Evolutionary conservation across 2,888 invertebrate genomes (phyloP), one percentile per base, ranked within the genome.

Genomic region (Lumbricus terrestris): DNA sequence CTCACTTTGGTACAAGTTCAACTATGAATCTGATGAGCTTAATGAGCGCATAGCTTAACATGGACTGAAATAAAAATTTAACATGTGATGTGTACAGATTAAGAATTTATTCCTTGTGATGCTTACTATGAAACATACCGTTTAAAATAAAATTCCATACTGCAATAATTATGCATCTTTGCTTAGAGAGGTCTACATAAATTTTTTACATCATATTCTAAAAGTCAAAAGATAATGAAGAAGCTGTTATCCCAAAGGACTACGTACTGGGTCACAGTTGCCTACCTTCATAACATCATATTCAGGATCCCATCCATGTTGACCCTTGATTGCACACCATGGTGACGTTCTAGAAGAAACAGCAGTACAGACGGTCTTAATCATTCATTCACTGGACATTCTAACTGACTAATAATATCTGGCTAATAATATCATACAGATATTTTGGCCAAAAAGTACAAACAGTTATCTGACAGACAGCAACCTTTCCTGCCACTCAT

Each of bases 241-340:
- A 18, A 47, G 23, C 47, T 15, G 20, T 47, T 47, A 20, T 47
- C 18, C 18, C 20, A 18, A 54, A 54, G 29, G 29, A 54, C 54
- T 54, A 54, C 23, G 54, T 4, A 29, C 13, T n/a, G n/a, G 69
- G 29, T 69, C 11, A 69, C 69, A 16, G 69, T n/a, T n/a, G 38
- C 54, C 42, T 33, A 92, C 92, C 91, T 92, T 88, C 92, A 92
- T 91, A 33, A 88, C 69, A n/a, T 92, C 90, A 89, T 85, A 90
- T 1, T 82, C 38, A n/a, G 92, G 91, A 90, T 92, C 92, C 91
- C 91, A 92, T 20, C 92, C 92, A 90, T 92, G 92, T 18, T 91
- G 89, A 20, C 92, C 92, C 35, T 89, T 90, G 29, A 91, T 90
- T 23, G 33, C 33, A 90, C 92, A 92, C 91, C 91, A 92, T 16